Conservation (phyloP, 2,113 vertebrate species). For the Clinocottus analis region DNA sequence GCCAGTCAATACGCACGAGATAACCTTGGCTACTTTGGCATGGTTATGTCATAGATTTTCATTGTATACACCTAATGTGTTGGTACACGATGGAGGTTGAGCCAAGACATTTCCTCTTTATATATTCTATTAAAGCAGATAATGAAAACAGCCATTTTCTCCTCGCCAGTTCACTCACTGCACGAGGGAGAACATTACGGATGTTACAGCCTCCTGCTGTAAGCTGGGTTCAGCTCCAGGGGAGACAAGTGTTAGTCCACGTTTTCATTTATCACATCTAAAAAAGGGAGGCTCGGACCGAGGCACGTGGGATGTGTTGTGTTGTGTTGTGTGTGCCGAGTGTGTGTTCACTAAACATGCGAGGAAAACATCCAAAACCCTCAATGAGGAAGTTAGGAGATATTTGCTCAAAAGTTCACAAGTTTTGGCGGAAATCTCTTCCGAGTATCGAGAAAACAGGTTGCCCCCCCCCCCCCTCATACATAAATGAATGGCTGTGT, state of each 20-base stretch:
- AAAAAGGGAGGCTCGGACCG: neutral
- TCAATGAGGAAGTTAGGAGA: slow-evolving; percentile 22
- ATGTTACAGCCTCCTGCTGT: neutral
- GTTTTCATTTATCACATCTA: neutral
- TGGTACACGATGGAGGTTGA: neutral
- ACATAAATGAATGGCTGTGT: slow-evolving; percentile 48
- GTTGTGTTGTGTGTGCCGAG: neutral
- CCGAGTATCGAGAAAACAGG: slow-evolving; percentile 34
- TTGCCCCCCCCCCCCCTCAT: slow-evolving; percentile 9
- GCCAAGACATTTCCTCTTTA: neutral
- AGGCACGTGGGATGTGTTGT: neutral
- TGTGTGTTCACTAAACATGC: neutral
- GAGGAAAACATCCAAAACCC: neutral
- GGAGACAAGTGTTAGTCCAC: neutral
- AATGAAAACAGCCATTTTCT: neutral
- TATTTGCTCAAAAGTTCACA: slow-evolving; percentile 7
- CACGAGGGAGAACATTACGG: neutral
- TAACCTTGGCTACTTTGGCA: slow-evolving; percentile 53
- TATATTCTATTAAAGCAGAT: neutral
- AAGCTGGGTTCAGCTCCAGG: neutral
- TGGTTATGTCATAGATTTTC: neutral
- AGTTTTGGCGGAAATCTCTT: slow-evolving; percentile 52
- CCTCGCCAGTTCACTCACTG: neutral
- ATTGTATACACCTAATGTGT: neutral
- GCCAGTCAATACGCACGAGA: slow-evolving; percentile 20